These are phyloP conservation scores for Leptocoma aspasia DNA, from an alignment of 2,113 vertebrate genomes.

Conservation along the genomic window DNA sequence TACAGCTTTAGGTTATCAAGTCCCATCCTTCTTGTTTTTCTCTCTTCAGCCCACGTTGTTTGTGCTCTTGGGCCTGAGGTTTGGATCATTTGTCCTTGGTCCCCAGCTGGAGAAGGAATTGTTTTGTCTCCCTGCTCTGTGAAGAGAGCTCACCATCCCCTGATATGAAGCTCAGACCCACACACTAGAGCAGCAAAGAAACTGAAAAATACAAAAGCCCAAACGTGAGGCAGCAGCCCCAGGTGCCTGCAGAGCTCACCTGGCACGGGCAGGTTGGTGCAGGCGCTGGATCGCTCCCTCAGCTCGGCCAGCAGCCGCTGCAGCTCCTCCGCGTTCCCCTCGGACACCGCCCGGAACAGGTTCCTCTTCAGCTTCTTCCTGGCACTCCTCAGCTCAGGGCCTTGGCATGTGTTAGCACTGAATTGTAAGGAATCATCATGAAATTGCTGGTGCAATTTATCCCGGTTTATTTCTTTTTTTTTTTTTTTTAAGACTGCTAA, in stretches of 20 bases:
- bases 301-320: conserved; percentile 58
- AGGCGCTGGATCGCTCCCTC: conserved; percentile 36
- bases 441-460: neutral
- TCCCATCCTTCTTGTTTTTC: neutral
- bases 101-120: neutral
- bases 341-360: conserved; percentile 70
- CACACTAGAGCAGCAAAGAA: neutral
- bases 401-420: conserved; percentile 62
- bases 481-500: neutral
- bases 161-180: neutral
- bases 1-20: neutral
- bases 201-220: neutral
- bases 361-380: conserved; percentile 71
- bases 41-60: neutral
- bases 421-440: neutral
- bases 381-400: conserved; percentile 44
- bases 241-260: conserved; percentile 41
- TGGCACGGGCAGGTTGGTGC: neutral
- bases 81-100: neutral
- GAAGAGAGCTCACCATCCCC: neutral
- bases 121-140: neutral
- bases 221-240: neutral
- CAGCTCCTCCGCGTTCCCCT: conserved; percentile 69
- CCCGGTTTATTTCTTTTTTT: neutral
- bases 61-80: neutral